These are phyloP conservation scores for Pasiphila rectangulata DNA, from an alignment of 2,888 invertebrate species.

Conservation along the genomic window DNA sequence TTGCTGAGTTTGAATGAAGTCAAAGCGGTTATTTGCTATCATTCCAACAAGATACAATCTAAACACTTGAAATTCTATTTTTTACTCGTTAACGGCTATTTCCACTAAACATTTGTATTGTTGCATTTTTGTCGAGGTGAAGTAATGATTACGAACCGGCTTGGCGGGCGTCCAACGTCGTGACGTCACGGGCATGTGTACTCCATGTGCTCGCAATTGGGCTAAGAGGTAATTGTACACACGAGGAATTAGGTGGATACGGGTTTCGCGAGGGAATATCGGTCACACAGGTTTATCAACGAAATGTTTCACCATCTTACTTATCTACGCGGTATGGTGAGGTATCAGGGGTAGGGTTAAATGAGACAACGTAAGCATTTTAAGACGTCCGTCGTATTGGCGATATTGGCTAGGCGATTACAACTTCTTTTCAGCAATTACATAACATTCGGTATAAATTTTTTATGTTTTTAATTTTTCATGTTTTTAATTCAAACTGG, in stretches of 20 bases:
- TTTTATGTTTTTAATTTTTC: no score
- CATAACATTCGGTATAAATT: no score
- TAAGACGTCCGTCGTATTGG: no score
- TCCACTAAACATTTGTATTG: conserved; percentile 11
- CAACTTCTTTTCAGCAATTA: no score
- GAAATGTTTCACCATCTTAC: not conserved
- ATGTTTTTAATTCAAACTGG: no score
- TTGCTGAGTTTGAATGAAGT: no score
- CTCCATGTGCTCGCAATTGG: conserved; percentile 25
- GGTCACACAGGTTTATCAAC: not conserved
- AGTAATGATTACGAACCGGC: conserved; percentile 17
- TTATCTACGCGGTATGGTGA: not conserved
- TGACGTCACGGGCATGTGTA: conserved; percentile 26
- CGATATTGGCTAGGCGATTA: no score
- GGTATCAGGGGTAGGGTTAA: no score
- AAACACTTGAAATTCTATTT: not conserved
- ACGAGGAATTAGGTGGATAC: conserved; percentile 3
- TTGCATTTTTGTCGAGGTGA: conserved; percentile 10
- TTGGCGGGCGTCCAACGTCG: conserved; percentile 20
- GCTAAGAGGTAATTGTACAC: conserved; percentile 25
- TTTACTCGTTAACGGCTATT: not conserved
- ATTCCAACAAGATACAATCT: no score
- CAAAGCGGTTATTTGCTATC: no score
- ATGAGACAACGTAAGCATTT: no score
- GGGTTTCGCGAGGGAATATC: not conserved